Percentiles rank a stretch among this genome's conserved stretches.
Evolutionary conservation across 2,888 invertebrate genomes (phyloP).

Genomic region (Drosophila maculinotata): DNA sequence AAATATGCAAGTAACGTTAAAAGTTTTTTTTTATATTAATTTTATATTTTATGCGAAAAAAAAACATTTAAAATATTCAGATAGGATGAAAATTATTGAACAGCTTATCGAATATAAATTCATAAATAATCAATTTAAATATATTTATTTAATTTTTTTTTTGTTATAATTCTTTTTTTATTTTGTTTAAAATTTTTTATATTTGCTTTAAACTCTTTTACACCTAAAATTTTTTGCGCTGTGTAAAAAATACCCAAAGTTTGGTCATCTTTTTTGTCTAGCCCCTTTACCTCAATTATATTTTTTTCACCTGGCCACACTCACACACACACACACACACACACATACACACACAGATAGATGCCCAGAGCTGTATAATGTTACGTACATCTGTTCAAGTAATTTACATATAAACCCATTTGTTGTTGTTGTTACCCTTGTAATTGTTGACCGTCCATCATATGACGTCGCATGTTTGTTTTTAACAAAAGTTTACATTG

Average conservation of each 20-base stretch:
- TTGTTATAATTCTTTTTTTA: not conserved
- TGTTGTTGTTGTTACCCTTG: constrained; percentile 35
- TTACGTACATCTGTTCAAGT: constrained; percentile 55
- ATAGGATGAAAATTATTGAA: no score
- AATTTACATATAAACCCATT: constrained; percentile 66
- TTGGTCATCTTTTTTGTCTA: not conserved
- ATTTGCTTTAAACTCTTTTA: not conserved
- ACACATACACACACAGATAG: not conserved
- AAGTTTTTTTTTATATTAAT: no score
- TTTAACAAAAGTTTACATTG: constrained; percentile 68
- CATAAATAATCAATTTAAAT: not conserved
- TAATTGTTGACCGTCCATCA: constrained; percentile 73
- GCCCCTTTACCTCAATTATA: constrained; percentile 15
- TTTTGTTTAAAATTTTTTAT: not conserved
- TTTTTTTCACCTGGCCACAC: constrained; percentile 34
- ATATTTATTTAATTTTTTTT: not conserved
- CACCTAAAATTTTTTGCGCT: not conserved
- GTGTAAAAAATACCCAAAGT: not conserved
- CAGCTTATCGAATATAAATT: no score
- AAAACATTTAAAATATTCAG: no score
- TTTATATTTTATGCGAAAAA: no score
- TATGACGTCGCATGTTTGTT: constrained; percentile 64
- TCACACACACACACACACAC: not conserved
- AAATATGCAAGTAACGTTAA: no score
- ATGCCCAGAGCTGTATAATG: constrained; percentile 28